Evolutionary conservation across 1,140 invertebrate species (phyloP), one percentile per base, ranked within the genome.

Genomic region (Mizuhopecten yessoensis): DNA sequence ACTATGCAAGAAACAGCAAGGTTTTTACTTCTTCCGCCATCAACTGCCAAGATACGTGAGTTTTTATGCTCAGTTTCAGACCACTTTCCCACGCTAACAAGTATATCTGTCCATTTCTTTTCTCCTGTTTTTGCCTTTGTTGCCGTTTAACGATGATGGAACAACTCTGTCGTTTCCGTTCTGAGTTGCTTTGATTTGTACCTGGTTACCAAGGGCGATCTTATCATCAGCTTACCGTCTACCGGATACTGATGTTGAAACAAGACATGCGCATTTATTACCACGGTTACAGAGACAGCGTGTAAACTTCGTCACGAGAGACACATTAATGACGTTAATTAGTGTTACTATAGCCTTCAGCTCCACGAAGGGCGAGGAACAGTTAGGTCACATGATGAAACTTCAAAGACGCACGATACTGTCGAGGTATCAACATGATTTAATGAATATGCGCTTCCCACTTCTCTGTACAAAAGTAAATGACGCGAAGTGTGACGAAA

Each of bases 21-120:
- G 57, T 75, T 75, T 75, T 75, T 75, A 75, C 57, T 75, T 75
- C 57, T 75, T 75, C 57, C 57, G 57, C 57, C 57, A 75, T 75
- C 57, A 75, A 75, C n/a, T 75, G 57, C 57, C 57, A 75, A 75
- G 57, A 75, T 75, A 75, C 57, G 57, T n/a, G 57, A 75, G 57
- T 75, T 75, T 75, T 75, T 75, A 75, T 75, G 57, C 57, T 75
- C 57, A 29, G 57, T n/a, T 75, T 75, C 57, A 75, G 57, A 29
- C 57, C n/a, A 75, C 57, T 75, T 75, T 75, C 57, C 57, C 57
- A 75, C 57, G 57, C 57, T 75, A 75, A 75, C 57, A 75, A 75
- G 57, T 75, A 75, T 75, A 75, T 75, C 57, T 75, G 57, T 75
- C 57, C 29, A 29, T 75, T 75, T 75, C 57, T 75, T 75, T 75